These are phyloP conservation scores for Endomychus coccineus DNA, from an alignment of 2,888 invertebrate genomes.

Conservation along the genomic window DNA sequence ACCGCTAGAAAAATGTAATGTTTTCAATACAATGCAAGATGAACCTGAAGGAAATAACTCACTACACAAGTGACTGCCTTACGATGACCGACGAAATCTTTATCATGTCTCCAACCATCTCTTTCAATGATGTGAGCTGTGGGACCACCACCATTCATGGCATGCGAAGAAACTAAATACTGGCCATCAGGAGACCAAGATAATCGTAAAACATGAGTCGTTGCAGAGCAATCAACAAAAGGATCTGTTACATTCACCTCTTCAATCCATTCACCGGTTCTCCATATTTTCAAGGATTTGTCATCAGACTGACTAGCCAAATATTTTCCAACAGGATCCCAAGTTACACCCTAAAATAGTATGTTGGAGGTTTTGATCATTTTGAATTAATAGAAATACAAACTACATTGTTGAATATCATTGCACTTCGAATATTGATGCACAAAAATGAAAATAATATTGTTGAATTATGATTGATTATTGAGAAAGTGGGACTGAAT, in stretches of 20 bases:
- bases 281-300: slow-evolving; percentile 88
- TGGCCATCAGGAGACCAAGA: slow-evolving; percentile 99
- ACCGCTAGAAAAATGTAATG: slow-evolving; percentile 56
- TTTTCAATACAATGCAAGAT: no score
- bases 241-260: slow-evolving; percentile 81
- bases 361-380: no score
- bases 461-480: no score
- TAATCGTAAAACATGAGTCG: slow-evolving; percentile 85
- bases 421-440: no score
- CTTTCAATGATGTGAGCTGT: slow-evolving; percentile 94
- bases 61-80: slow-evolving; percentile 94
- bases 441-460: no score
- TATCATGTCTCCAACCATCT: slow-evolving; percentile 88
- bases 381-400: no score
- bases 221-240: slow-evolving; percentile 79
- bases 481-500: no score
- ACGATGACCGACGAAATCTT: slow-evolving; percentile 96
- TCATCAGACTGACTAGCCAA: slow-evolving; percentile 96
- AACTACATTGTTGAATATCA: no score
- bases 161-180: slow-evolving; percentile 93
- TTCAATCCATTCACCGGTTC: slow-evolving; percentile 90
- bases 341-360: slow-evolving; percentile 77
- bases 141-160: slow-evolving; percentile 97
- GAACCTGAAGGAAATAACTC: not conserved
- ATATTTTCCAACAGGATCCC: slow-evolving; percentile 98